Conservation (phyloP, 2,888 invertebrate genomes). For the Ophonus ardosiacus region DNA sequence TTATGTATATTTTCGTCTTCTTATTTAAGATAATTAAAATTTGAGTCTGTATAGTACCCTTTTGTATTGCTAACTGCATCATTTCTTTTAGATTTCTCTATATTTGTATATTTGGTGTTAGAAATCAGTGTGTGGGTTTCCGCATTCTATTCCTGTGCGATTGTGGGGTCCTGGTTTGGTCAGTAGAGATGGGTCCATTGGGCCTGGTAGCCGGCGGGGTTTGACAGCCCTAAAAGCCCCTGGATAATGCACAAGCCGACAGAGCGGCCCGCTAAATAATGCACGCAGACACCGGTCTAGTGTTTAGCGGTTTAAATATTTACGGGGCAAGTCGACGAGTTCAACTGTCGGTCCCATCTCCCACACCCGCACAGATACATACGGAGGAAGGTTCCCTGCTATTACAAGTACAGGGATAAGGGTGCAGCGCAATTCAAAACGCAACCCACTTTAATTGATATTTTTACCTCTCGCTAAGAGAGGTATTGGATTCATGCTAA, state of each 20-base stretch:
- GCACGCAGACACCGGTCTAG: conserved; percentile 76
- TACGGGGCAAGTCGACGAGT: conserved; percentile 69
- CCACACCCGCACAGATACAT: background rate
- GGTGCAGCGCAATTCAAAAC: too few relatives aligned
- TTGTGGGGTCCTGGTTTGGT: conserved; percentile 2
- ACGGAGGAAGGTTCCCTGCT: background rate
- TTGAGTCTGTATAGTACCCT: too few relatives aligned
- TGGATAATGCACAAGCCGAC: conserved; percentile 75
- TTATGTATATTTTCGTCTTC: too few relatives aligned
- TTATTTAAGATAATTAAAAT: too few relatives aligned
- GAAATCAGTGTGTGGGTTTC: background rate
- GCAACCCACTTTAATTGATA: too few relatives aligned
- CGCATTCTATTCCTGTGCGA: conserved; percentile 2
- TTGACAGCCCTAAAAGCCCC: conserved; percentile 74
- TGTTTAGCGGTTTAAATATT: conserved; percentile 76
- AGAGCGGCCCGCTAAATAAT: conserved; percentile 76
- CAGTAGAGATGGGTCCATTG: background rate
- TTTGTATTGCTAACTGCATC: too few relatives aligned
- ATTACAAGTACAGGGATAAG: too few relatives aligned
- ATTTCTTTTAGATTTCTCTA: too few relatives aligned
- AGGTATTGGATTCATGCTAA: too few relatives aligned
- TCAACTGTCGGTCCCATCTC: conserved; percentile 10
- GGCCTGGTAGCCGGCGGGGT: conserved; percentile 32
- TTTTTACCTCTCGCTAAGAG: too few relatives aligned
- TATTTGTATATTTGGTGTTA: too few relatives aligned